Evolutionary conservation across 2,888 invertebrate genomes (phyloP).

Genomic region (Drosophila differens): DNA sequence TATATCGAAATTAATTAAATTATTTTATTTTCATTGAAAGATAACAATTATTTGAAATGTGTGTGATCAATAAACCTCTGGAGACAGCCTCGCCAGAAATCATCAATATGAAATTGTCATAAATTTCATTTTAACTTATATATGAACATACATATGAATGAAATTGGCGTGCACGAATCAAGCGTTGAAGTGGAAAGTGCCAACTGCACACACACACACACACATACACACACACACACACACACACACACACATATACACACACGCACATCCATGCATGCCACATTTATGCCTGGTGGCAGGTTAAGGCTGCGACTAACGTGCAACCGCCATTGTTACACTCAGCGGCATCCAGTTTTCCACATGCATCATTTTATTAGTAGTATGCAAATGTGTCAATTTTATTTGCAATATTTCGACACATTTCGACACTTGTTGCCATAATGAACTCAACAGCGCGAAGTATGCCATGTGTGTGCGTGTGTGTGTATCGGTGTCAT

Average conservation of each 20-base stretch:
- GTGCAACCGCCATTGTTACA: conserved; percentile 45
- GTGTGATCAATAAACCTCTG: conserved; percentile 55
- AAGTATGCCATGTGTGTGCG: neutral
- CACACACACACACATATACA: conserved; percentile 1
- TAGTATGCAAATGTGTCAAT: conserved; percentile 84
- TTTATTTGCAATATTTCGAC: conserved; percentile 82
- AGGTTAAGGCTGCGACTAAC: conserved; percentile 27
- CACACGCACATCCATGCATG: conserved; percentile 1
- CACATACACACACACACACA: too few species aligned
- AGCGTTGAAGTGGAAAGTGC: conserved; percentile 69
- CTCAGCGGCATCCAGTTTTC: conserved; percentile 42
- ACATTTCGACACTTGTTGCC: conserved; percentile 83
- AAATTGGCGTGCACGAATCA: conserved; percentile 69
- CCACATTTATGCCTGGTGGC: conserved; percentile 45
- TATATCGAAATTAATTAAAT: neutral
- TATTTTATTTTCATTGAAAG: neutral
- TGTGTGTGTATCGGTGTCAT: conserved; percentile 25
- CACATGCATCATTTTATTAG: conserved; percentile 81
- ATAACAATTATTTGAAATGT: conserved; percentile 16
- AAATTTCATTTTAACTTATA: conserved; percentile 70
- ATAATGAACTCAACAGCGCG: conserved; percentile 68
- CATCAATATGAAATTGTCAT: conserved; percentile 82
- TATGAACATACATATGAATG: conserved; percentile 20
- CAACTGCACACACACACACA: conserved; percentile 55
- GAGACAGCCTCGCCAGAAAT: conserved; percentile 63